Evolutionary conservation across 2,113 vertebrate species (phyloP).

Genomic region (Pedetes capensis): DNA sequence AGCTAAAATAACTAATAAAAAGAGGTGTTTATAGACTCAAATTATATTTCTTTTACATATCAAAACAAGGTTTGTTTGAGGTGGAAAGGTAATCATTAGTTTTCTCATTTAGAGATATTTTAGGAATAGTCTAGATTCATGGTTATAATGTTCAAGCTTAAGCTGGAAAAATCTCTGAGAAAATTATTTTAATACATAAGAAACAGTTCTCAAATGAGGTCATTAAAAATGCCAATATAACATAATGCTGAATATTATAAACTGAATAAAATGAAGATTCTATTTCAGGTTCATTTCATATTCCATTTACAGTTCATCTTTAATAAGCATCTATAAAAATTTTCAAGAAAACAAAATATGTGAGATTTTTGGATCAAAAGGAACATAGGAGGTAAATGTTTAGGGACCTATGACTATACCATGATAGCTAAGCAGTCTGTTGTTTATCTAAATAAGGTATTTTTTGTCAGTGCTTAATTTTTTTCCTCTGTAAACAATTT

Average conservation of each 20-base stretch:
- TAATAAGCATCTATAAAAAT: not conserved
- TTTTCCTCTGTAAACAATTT: too few relatives aligned
- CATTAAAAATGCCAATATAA: not conserved
- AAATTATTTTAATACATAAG: not conserved
- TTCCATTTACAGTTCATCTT: not conserved
- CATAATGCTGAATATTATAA: not conserved
- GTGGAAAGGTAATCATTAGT: not conserved
- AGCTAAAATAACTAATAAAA: not conserved
- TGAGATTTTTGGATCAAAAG: not conserved
- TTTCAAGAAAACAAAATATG: not conserved
- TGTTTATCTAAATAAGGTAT: not conserved
- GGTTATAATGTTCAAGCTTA: constrained; percentile 25
- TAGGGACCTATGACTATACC: not conserved
- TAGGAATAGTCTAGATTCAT: not conserved
- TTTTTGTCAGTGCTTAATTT: not conserved
- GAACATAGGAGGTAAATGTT: not conserved
- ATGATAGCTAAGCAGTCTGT: not conserved
- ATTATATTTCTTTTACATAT: not conserved
- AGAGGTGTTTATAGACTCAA: not conserved
- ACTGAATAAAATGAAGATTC: not conserved
- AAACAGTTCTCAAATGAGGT: not conserved
- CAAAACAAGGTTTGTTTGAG: not conserved
- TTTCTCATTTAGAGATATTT: not conserved
- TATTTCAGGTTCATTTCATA: not conserved
- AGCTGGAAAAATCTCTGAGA: not conserved